These are phyloP conservation scores for Barypeithes pellucidus DNA, from an alignment of 2,888 invertebrate species.

Conservation along the genomic window DNA sequence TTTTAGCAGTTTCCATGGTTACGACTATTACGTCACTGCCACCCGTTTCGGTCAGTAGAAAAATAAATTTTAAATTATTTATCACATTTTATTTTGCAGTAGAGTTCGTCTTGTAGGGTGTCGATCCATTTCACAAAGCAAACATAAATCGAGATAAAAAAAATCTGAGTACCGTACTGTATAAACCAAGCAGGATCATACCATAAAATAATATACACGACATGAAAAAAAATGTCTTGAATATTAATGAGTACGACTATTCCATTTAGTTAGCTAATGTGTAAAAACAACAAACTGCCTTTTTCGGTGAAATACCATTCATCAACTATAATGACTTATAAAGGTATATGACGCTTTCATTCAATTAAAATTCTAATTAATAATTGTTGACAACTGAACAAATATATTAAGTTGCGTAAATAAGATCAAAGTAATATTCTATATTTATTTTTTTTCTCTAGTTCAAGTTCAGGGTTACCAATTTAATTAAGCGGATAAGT, in stretches of 20 bases:
- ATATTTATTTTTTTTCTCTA: not conserved
- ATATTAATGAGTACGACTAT: not conserved
- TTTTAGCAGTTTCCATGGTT: no score
- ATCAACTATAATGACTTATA: not conserved
- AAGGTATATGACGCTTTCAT: not conserved
- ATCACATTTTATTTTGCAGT: no score
- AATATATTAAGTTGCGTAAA: no score
- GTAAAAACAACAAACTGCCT: not conserved
- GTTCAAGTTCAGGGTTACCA: not conserved
- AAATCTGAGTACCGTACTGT: not conserved
- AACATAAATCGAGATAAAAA: not conserved
- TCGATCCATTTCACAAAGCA: no score
- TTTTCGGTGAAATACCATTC: not conserved
- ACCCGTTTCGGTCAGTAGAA: no score
- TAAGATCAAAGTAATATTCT: not conserved
- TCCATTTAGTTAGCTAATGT: not conserved
- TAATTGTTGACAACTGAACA: not conserved
- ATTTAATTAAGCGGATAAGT: not conserved
- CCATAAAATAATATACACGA: not conserved
- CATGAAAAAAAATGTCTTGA: not conserved
- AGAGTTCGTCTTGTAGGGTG: no score
- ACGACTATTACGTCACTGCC: no score
- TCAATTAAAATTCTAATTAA: not conserved
- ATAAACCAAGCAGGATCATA: not conserved
- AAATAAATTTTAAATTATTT: no score